Evolutionary conservation across 1,140 invertebrate genomes (phyloP), one percentile per base, ranked within the genome.

Genomic region (Grapholita molesta): DNA sequence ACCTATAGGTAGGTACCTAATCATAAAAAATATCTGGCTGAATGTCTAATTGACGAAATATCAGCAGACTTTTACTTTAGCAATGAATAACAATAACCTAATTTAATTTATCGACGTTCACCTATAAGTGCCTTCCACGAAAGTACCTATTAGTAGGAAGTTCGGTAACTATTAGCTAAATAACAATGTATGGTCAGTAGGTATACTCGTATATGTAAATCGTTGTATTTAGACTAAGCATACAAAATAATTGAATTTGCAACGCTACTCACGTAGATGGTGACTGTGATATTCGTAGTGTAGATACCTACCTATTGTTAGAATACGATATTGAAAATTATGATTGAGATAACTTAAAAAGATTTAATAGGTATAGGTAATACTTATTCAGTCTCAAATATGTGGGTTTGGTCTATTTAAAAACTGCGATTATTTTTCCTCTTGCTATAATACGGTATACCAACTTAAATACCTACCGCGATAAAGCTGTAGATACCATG

Each of bases 201-300:
- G 15, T 15, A 21, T 48, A 21, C 6, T 18, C 7, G 18, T 18
- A 21, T 48, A 48, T 9, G 18, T 30, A 4, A 3, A 7, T 48
- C 18, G 7, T 48, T 48, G 42, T 48, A 6, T 21, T 48, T 9
- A 48, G 18, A 7, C 15, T 21, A n/a, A 48, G 42, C 18, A 48
- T 48, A 48, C 42, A 61, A 57, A 61, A 61, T 32, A n/a, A 32
- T 61, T 61, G 12, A 61, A 61, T 61, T 25, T 32, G 25, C 55
- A 28, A 28, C 24, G 24, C 24, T 25, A n/a, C 53, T 57, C 53
- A 57, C 53, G 53, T 61, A 15, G 55, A 38, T n/a, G 35, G 35
- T 38, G n/a, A 38, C 35, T 38, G n/a, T 38, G n/a, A 38, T 38
- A n/a, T 38, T n/a, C 12, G 35, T 38, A n/a, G 12, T 38, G 35